phyloP scores from a whole-genome alignment of 2,888 invertebrate genomes.

The Amblyteles armatorius region DNA sequence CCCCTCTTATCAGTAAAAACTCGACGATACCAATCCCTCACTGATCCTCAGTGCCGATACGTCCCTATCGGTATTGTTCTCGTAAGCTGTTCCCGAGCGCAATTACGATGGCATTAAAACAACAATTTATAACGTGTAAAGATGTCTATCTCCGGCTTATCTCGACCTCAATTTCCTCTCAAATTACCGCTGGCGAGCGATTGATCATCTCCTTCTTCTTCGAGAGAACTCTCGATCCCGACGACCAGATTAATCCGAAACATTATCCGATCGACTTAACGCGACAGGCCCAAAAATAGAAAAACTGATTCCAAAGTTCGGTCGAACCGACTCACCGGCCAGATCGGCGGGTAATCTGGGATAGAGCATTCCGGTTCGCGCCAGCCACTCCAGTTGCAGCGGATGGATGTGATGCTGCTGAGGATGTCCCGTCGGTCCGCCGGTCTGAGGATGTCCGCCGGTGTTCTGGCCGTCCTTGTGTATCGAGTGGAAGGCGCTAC shows the following conservation, averaged over 20 bases:
- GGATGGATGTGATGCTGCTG: constrained; percentile 86
- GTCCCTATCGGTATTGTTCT: constrained; percentile 54
- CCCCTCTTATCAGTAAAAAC: constrained; percentile 5
- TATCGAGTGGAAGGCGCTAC: constrained; percentile 84
- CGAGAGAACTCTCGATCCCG: neutral
- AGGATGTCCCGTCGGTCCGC: constrained; percentile 79
- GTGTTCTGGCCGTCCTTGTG: constrained; percentile 85
- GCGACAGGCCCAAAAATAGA: neutral
- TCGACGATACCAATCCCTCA: constrained; percentile 46
- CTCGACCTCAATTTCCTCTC: constrained; percentile 67
- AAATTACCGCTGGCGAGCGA: constrained; percentile 35
- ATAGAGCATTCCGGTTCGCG: constrained; percentile 96
- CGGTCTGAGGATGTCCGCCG: constrained; percentile 64
- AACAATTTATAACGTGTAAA: constrained; percentile 70
- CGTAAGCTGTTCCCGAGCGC: constrained; percentile 64
- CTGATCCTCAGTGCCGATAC: constrained; percentile 55
- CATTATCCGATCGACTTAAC: constrained; percentile 28
- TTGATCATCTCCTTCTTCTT: constrained; percentile 1
- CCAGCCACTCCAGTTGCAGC: constrained; percentile 95
- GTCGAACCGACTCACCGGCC: constrained; percentile 87
- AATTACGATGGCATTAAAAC: constrained; percentile 71
- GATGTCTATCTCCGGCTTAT: constrained; percentile 68
- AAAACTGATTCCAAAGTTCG: constrained; percentile 3
- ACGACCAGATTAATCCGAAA: neutral
- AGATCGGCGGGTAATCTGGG: constrained; percentile 93